phyloP scores from a whole-genome alignment of 2,113 vertebrate genomes.

The Petaurus breviceps region DNA sequence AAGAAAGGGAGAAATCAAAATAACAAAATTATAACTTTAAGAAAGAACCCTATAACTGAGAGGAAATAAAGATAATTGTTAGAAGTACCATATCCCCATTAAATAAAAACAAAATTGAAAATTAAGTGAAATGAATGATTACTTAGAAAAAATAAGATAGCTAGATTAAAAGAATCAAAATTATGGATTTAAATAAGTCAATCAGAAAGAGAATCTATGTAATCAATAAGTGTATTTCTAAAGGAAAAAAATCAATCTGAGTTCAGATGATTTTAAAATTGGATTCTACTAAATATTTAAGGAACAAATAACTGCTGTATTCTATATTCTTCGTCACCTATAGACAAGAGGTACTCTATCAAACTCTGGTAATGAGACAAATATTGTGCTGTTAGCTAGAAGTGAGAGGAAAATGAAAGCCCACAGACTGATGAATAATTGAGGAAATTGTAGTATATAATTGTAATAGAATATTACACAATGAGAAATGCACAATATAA shows the following conservation, averaged over 20 bases:
- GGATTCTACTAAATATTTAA: neutral
- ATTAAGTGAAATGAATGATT: neutral
- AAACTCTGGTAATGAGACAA: no score
- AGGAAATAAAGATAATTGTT: neutral
- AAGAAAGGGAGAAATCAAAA: neutral
- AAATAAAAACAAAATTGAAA: neutral
- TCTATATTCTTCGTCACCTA: no score
- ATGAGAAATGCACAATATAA: neutral
- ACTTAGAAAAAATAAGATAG: neutral
- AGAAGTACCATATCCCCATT: neutral
- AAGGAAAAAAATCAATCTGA: neutral
- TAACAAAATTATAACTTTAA: neutral
- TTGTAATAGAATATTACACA: neutral
- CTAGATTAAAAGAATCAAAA: neutral
- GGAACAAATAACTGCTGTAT: neutral
- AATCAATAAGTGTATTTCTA: neutral
- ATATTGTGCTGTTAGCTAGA: no score
- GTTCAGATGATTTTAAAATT: neutral
- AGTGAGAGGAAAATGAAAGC: no score
- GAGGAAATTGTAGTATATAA: neutral
- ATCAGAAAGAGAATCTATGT: neutral
- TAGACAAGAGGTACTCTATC: no score
- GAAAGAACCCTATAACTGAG: no score
- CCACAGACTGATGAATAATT: neutral
- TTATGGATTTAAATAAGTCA: no score